A percentile compares a stretch with the other conserved stretches of the same genome.
Evolutionary conservation across 1,140 invertebrate genomes (phyloP).

Genomic region (Lordiphosa stackelbergi): DNA sequence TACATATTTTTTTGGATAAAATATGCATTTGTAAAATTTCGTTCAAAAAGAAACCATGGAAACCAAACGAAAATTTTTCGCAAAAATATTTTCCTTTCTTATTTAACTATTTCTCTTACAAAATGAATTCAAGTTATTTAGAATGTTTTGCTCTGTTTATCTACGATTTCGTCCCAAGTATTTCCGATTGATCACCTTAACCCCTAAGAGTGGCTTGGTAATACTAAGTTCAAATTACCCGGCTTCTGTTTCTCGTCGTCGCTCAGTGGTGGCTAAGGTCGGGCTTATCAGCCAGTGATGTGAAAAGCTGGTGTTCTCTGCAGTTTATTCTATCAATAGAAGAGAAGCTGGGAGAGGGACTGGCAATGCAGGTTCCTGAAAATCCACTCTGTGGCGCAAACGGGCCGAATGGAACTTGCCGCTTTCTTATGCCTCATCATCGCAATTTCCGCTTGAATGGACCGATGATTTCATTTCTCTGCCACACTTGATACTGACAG

Average conservation of each 20-base stretch:
- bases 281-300: conserved; percentile 44
- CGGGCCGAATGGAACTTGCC: conserved; percentile 14
- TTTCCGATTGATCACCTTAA: too few relatives aligned
- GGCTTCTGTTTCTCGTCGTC: conserved; percentile 6
- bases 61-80: too few relatives aligned
- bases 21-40: too few relatives aligned
- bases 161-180: too few relatives aligned
- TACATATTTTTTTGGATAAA: too few relatives aligned
- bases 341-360: conserved; percentile 12
- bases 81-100: too few relatives aligned
- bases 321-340: neutral
- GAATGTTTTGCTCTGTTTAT: too few relatives aligned
- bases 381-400: neutral
- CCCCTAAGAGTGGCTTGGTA: conserved; percentile 19
- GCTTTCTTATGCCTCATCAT: conserved; percentile 22
- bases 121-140: too few relatives aligned
- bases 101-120: too few relatives aligned
- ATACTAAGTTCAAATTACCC: conserved; percentile 11
- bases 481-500: conserved; percentile 44
- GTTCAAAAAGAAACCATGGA: too few relatives aligned
- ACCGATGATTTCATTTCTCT: conserved; percentile 42
- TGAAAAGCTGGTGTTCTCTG: conserved; percentile 24
- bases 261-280: conserved; percentile 4
- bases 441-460: conserved; percentile 43
- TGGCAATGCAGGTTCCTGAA: conserved; percentile 2